These are phyloP conservation scores for Rhynchotus rufescens DNA, from an alignment of 2,797 vertebrate genomes.

Conservation along the genomic window DNA sequence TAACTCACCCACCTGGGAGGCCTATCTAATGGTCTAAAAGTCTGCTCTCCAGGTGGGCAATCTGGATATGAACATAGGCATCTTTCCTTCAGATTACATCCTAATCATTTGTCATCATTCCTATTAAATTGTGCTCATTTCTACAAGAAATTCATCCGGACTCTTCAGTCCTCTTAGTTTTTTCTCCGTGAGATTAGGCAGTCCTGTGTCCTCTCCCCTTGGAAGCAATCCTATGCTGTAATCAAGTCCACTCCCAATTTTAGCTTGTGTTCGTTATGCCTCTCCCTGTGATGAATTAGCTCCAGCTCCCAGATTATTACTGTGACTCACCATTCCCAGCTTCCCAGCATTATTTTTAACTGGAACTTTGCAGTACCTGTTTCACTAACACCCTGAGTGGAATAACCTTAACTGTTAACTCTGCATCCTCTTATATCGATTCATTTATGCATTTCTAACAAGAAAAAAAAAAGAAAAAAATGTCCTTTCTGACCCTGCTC, in stretches of 20 bases:
- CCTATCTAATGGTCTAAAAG: background rate
- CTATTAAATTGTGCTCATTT: background rate
- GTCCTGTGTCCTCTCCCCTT: background rate
- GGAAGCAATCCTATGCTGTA: background rate
- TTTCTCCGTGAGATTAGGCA: background rate
- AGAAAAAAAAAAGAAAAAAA: background rate
- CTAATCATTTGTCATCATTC: background rate
- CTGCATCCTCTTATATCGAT: background rate
- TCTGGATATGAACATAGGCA: background rate
- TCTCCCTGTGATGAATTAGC: background rate
- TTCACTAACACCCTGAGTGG: background rate
- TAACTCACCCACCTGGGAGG: background rate
- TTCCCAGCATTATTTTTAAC: background rate
- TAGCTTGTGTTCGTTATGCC: conserved; percentile 5
- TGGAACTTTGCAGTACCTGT: background rate
- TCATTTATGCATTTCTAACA: background rate
- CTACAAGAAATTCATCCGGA: background rate
- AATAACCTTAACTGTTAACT: background rate
- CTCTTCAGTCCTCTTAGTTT: background rate
- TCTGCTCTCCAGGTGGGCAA: background rate
- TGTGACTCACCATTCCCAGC: background rate
- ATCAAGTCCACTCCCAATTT: background rate
- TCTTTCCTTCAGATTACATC: background rate
- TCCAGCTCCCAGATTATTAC: background rate
- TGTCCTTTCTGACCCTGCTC: background rate